Conservation (phyloP, 2,113 vertebrate species). For the Laticauda colubrina region DNA sequence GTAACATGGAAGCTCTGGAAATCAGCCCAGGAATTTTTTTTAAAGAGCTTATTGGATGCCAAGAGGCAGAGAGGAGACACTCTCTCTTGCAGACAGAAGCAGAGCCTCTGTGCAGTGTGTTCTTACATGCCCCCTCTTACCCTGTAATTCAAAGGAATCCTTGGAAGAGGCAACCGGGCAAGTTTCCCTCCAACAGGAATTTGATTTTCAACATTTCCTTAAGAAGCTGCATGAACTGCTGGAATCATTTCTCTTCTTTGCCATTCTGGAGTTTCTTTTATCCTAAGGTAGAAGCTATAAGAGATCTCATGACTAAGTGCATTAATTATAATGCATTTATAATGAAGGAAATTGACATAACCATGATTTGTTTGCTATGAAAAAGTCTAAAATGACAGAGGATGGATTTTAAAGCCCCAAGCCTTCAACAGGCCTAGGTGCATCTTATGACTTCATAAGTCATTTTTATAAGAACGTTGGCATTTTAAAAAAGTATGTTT, state of each 20-base stretch:
- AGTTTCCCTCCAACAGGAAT: background rate
- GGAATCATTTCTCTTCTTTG: background rate
- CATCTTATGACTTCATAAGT: background rate
- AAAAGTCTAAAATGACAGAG: background rate
- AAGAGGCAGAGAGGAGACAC: background rate
- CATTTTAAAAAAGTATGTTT: background rate
- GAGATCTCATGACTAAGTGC: background rate
- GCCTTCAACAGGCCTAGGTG: background rate
- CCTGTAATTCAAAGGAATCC: background rate
- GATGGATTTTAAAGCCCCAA: background rate
- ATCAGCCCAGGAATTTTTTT: background rate
- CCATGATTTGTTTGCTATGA: background rate
- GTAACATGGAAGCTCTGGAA: constrained; percentile 11
- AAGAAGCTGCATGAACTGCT: background rate
- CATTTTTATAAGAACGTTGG: background rate
- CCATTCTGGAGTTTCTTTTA: background rate
- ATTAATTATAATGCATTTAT: background rate
- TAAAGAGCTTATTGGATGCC: constrained; percentile 5
- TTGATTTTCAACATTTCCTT: background rate
- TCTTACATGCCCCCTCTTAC: background rate
- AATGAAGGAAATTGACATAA: background rate
- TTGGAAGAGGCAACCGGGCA: background rate
- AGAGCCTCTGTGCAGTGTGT: background rate
- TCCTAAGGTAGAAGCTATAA: background rate
- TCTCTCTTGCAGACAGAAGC: background rate